Conservation (phyloP, 2,888 invertebrate genomes). For the Stenodera caucasica region DNA sequence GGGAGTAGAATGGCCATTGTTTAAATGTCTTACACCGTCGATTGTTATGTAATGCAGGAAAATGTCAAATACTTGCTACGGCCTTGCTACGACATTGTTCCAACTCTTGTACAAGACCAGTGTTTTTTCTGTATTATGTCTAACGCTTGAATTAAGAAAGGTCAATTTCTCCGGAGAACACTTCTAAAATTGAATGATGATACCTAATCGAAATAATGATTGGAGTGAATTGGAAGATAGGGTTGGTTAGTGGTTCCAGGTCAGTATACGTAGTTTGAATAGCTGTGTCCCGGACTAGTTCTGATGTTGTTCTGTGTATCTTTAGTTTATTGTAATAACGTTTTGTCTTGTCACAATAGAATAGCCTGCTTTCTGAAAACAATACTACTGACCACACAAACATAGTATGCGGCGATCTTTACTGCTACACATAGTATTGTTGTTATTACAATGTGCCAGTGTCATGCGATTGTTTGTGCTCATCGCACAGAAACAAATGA, state of each 20-base stretch:
- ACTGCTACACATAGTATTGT: slow-evolving; percentile 41
- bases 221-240: too few relatives aligned
- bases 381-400: slow-evolving; percentile 51
- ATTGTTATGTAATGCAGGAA: slow-evolving; percentile 51
- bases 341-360: slow-evolving; percentile 48
- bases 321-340: slow-evolving; percentile 45
- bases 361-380: slow-evolving; percentile 26
- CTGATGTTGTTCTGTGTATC: slow-evolving; percentile 29
- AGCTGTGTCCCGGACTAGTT: not conserved
- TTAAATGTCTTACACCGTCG: slow-evolving; percentile 52
- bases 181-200: too few relatives aligned
- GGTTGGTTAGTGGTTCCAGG: not conserved
- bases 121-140: too few relatives aligned
- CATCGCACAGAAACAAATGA: slow-evolving; percentile 52
- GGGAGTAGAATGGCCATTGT: slow-evolving; percentile 52
- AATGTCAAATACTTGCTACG: slow-evolving; percentile 46
- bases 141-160: too few relatives aligned
- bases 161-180: too few relatives aligned
- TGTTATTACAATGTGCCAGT: slow-evolving; percentile 49
- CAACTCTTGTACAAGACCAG: not conserved
- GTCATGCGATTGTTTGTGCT: slow-evolving; percentile 51
- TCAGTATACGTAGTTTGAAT: not conserved
- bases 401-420: slow-evolving; percentile 46
- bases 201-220: too few relatives aligned
- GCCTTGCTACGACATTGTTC: slow-evolving; percentile 34